Evolutionary conservation across 2,888 invertebrate genomes (phyloP).

Genomic region (Gibbula magus): DNA sequence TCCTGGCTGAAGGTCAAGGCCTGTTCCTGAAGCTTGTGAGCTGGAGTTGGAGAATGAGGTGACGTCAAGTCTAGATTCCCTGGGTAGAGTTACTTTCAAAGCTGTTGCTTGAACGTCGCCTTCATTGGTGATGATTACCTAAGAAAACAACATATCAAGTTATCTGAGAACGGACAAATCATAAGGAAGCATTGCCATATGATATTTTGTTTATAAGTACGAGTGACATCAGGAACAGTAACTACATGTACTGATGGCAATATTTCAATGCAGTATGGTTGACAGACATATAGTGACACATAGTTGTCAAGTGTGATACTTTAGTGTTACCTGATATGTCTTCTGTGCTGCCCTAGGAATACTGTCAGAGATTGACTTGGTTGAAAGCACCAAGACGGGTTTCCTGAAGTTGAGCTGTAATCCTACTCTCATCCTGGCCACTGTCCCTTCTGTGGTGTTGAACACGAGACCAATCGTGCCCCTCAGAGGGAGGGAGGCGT

Average conservation of each 20-base stretch:
- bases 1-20: conserved; percentile 32
- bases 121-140: conserved; percentile 42
- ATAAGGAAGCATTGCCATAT: no score
- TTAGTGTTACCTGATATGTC: conserved; percentile 26
- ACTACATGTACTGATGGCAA: no score
- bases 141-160: neutral
- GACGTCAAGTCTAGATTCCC: conserved; percentile 41
- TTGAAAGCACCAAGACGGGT: conserved; percentile 33
- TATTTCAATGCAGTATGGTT: neutral
- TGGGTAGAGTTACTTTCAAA: conserved; percentile 30
- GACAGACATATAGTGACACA: no score
- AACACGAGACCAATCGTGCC: conserved; percentile 41
- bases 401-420: conserved; percentile 34
- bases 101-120: conserved; percentile 47
- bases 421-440: conserved; percentile 29
- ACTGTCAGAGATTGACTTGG: conserved; percentile 28
- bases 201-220: no score
- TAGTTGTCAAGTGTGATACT: no score
- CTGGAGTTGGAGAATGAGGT: conserved; percentile 39
- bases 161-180: neutral
- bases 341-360: conserved; percentile 36
- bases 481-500: conserved; percentile 32
- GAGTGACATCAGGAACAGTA: no score
- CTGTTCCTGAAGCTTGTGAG: neutral
- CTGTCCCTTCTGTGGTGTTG: conserved; percentile 31